Conservation (phyloP, 2,113 vertebrate genomes). For the Thamnophis sirtalis region DNA sequence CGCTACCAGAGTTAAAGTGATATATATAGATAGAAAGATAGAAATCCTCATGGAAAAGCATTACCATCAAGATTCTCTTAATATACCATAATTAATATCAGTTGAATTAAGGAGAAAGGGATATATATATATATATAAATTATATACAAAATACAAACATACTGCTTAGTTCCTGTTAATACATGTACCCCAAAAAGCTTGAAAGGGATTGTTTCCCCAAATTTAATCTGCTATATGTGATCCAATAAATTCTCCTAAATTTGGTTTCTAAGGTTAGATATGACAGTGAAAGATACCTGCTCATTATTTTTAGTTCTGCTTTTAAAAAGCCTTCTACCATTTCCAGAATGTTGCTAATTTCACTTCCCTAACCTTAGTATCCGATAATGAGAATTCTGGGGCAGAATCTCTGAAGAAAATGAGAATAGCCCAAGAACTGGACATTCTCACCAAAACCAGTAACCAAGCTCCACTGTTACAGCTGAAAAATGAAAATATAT, state of each 20-base stretch:
- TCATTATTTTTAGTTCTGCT: slow-evolving; percentile 60
- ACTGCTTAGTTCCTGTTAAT: background rate
- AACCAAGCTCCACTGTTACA: background rate
- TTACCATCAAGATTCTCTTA: slow-evolving; percentile 42
- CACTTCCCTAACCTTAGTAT: background rate
- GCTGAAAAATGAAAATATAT: background rate
- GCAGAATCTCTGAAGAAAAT: background rate
- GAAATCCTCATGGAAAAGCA: slow-evolving; percentile 42
- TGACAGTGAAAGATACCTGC: slow-evolving; percentile 51
- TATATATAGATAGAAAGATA: slow-evolving; percentile 24
- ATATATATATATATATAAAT: slow-evolving; percentile 55
- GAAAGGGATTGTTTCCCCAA: slow-evolving; percentile 18
- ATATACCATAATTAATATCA: slow-evolving; percentile 46
- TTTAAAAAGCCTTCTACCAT: slow-evolving; percentile 39
- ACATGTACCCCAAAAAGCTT: slow-evolving; percentile 9
- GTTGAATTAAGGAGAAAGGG: slow-evolving; percentile 47
- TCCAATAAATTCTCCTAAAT: slow-evolving; percentile 55
- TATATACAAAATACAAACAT: slow-evolving; percentile 40
- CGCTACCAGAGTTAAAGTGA: slow-evolving; percentile 34
- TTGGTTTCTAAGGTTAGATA: slow-evolving; percentile 65
- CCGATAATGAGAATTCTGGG: background rate
- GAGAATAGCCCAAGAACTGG: background rate
- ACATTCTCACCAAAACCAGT: background rate
- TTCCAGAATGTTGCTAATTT: background rate
- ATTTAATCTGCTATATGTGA: slow-evolving; percentile 44